Percentiles rank a stretch among this genome's conserved stretches.
phyloP scores from a whole-genome alignment of 2,113 vertebrate genomes.

The Prunella fulvescens region DNA sequence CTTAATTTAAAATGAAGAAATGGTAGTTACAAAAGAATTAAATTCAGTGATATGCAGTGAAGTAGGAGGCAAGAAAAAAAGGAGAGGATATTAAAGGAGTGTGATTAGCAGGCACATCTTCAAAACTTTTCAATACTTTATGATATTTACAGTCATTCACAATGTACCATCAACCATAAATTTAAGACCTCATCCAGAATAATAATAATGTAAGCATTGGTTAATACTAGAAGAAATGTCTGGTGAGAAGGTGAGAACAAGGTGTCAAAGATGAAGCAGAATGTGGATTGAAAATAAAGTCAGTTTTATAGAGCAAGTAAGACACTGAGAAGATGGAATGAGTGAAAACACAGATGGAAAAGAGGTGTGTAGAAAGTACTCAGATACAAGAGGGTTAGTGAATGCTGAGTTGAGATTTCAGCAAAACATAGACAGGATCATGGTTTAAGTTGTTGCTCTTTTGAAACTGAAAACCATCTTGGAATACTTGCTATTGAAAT shows the following conservation, averaged over 20 bases:
- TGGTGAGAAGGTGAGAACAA: not conserved
- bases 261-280: not conserved
- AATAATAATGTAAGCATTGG: not conserved
- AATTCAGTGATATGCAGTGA: not conserved
- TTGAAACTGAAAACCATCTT: not conserved
- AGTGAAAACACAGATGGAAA: not conserved
- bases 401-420: not conserved
- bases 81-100: not conserved
- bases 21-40: fast-evolving
- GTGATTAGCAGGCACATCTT: not conserved
- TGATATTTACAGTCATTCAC: not conserved
- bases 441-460: not conserved
- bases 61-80: not conserved
- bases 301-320: not conserved
- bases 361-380: not conserved
- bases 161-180: not conserved
- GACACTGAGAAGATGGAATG: not conserved
- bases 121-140: not conserved
- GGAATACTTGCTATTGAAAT: not conserved
- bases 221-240: not conserved
- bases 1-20: not conserved
- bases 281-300: not conserved
- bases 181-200: not conserved
- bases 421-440: not conserved
- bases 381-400: not conserved